Evolutionary conservation across 2,797 vertebrate genomes (phyloP).

Genomic region (Anisognathus igniventris): DNA sequence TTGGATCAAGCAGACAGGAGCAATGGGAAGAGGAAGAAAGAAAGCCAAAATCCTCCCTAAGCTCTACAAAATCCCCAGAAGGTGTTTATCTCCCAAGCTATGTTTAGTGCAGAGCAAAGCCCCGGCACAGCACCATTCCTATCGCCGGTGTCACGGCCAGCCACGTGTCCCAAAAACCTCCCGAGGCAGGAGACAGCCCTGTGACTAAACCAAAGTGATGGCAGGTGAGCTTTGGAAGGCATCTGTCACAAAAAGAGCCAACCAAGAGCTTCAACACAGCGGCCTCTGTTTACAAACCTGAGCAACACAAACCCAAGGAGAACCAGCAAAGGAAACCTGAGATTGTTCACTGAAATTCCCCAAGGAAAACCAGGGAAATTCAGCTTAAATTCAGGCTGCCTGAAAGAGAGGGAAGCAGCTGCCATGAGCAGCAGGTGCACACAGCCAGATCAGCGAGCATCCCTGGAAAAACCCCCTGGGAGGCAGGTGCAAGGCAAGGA

Average conservation of each 20-base stretch:
- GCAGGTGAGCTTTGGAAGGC: not conserved
- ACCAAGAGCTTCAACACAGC: not conserved
- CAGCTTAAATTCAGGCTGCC: not conserved
- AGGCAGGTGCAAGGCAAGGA: not conserved
- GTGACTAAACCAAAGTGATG: not conserved
- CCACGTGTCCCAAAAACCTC: not conserved
- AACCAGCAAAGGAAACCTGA: not conserved
- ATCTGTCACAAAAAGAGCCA: not conserved
- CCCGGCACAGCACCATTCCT: conserved; percentile 20
- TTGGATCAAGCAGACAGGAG: not conserved
- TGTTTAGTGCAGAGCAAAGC: conserved; percentile 13
- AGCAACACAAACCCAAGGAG: not conserved
- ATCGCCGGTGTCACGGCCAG: not conserved
- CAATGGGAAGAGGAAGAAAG: conserved; percentile 24
- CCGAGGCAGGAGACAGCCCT: not conserved
- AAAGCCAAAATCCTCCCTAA: not conserved
- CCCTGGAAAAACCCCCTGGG: rapidly evolving
- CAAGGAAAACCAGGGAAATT: not conserved
- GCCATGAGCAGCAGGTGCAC: rapidly evolving
- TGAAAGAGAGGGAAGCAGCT: not conserved
- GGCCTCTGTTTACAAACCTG: rapidly evolving
- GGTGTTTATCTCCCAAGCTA: conserved; percentile 33
- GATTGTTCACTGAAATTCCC: not conserved
- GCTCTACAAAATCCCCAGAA: conserved; percentile 13
- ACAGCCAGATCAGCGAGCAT: rapidly evolving